Base-by-base conservation (phyloP, 1,140 invertebrate species). In the Lepidurus arcticus region DNA sequence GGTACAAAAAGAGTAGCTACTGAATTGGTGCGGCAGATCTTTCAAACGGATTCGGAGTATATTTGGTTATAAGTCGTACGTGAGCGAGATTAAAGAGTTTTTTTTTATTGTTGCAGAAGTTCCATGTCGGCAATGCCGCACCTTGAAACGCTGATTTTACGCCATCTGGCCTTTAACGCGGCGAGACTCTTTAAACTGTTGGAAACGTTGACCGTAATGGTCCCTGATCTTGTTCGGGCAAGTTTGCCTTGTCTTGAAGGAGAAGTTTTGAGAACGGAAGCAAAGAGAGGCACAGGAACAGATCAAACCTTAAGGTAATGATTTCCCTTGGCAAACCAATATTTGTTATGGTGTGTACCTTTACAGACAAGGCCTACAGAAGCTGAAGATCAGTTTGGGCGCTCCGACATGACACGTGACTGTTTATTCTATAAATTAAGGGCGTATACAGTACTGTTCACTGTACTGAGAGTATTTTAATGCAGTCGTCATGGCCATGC, bases 261-360 rank as follows among this genome's bases (percentile, higher is more conserved):
- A 9, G 53, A 65, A 16, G 53, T 65, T 65, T 65, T 21, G 7
- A 65, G 53, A 65, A 65, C 53, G 21, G 53, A 65, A 65, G 8
- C 53, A n/a, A 65, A 65, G 21, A 65, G 53, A 21, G 53, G 53
- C 53, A 65, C 13, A 13, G 53, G 53, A 65, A 65, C 53, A 65
- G 53, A 65, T 16, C 53, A 65, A 21, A 21, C 53, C 6, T 65
- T 65, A 65, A 65, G 53, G 53, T 65, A 65, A 16, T 9, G 16
- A n/a, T 7, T 34, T 34, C 34, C 34, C 34, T 34, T 34, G 34
- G 3, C 34, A 34, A 34, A 4, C 34, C 34, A 34, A 34, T 3
- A 34, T 34, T 34, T 34, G 34, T 34, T 34, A 34, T 34, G 34
- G 34, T 34, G 34, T 34, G 34, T 34, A 34, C 34, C 34, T 34